phyloP scores from a whole-genome alignment of 2,113 vertebrate genomes.

The Apus apus region DNA sequence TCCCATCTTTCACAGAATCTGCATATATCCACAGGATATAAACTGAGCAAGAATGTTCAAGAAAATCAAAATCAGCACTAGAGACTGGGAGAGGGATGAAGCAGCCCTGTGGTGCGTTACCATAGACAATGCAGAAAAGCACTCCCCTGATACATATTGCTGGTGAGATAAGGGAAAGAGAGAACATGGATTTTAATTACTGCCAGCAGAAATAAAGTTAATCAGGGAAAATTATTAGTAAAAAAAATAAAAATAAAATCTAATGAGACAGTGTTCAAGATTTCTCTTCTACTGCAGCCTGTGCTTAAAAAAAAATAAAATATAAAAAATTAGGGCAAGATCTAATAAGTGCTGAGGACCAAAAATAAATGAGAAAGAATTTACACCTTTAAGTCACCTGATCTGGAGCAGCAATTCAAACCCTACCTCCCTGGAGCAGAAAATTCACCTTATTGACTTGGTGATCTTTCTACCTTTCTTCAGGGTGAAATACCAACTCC shows the following conservation, averaged over 20 bases:
- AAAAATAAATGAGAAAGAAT: neutral
- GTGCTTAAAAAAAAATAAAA: neutral
- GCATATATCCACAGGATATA: neutral
- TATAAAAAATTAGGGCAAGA: neutral
- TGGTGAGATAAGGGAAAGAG: neutral
- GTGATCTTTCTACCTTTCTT: neutral
- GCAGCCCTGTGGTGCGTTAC: neutral
- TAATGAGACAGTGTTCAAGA: neutral
- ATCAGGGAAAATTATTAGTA: neutral
- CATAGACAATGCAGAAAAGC: neutral
- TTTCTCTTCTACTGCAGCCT: neutral
- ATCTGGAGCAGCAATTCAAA: neutral
- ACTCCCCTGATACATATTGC: neutral
- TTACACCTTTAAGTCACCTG: neutral
- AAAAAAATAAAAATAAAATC: neutral
- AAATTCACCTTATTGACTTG: neutral
- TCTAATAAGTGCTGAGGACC: neutral
- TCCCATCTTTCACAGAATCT: neutral
- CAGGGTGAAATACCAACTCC: neutral
- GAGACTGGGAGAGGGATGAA: neutral
- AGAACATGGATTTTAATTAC: neutral
- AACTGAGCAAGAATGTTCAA: neutral
- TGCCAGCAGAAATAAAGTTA: neutral
- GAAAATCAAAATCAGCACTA: neutral
- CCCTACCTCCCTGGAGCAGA: neutral